A percentile compares a stretch with the other conserved stretches of the same genome.
phyloP scores from a whole-genome alignment of 2,888 invertebrate genomes.

The Leucozona laternaria region DNA sequence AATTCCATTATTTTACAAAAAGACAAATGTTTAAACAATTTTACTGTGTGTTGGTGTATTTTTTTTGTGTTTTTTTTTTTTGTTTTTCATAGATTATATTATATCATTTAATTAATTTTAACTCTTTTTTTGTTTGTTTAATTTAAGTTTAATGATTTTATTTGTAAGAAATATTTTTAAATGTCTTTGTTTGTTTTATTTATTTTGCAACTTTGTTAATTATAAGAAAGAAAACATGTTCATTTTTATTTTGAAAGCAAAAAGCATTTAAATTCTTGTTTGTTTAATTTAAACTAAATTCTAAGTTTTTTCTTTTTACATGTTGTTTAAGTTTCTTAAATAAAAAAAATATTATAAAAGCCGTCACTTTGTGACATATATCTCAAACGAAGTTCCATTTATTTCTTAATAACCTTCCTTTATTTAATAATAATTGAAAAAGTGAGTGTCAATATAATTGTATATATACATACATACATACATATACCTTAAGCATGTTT shows the following conservation, averaged over 20 bases:
- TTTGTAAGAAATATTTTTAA: slow-evolving; percentile 62
- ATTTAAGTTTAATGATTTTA: slow-evolving; percentile 59
- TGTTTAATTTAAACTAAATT: slow-evolving; percentile 48
- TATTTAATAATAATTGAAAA: slow-evolving; percentile 67
- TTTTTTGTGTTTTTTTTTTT: slow-evolving; percentile 35
- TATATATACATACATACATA: slow-evolving; percentile 32
- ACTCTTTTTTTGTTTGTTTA: slow-evolving; percentile 21
- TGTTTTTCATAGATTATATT: slow-evolving; percentile 40
- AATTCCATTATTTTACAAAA: slow-evolving; percentile 46
- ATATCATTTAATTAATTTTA: neutral
- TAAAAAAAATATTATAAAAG: slow-evolving; percentile 76
- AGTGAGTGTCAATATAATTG: slow-evolving; percentile 69
- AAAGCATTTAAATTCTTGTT: slow-evolving; percentile 56
- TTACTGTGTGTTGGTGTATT: slow-evolving; percentile 36
- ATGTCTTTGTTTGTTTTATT: slow-evolving; percentile 67
- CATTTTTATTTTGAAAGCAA: slow-evolving; percentile 58
- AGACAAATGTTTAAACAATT: slow-evolving; percentile 54
- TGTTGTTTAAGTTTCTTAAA: slow-evolving; percentile 65
- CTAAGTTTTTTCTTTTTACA: slow-evolving; percentile 44
- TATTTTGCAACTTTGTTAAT: slow-evolving; percentile 37
- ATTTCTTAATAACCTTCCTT: slow-evolving; percentile 58
- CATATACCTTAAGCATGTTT: slow-evolving; percentile 58
- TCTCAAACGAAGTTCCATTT: slow-evolving; percentile 74
- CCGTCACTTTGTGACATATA: slow-evolving; percentile 77
- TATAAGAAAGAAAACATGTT: slow-evolving; percentile 46